Percentiles rank a stretch among this genome's conserved stretches.
phyloP scores from a whole-genome alignment of 2,797 vertebrate genomes.

The Eutrigla gurnardus region DNA sequence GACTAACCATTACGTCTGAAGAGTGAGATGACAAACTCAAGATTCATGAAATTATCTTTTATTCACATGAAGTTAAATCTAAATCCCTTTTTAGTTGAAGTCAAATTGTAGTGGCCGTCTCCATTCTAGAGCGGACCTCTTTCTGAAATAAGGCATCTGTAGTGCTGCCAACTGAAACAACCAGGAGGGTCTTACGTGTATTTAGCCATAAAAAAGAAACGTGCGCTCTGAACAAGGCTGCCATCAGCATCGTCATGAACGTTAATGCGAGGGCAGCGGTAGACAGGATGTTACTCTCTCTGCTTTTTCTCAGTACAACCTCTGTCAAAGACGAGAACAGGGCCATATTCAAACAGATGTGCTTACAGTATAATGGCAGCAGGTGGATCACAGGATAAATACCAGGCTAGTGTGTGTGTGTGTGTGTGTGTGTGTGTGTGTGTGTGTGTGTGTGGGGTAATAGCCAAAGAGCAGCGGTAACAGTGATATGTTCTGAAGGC shows the following conservation, averaged over 20 bases:
- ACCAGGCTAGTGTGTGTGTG: slow-evolving; percentile 28
- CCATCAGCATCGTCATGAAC: slow-evolving; percentile 23
- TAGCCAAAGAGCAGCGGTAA: slow-evolving; percentile 54
- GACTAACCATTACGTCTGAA: slow-evolving; percentile 28
- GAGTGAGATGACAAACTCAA: slow-evolving; percentile 26
- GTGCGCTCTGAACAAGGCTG: slow-evolving; percentile 40
- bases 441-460: slow-evolving; percentile 11
- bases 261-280: slow-evolving; percentile 3
- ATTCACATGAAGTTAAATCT: slow-evolving; percentile 51
- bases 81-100: slow-evolving; percentile 52
- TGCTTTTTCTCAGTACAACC: slow-evolving; percentile 25
- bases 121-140: slow-evolving; percentile 52
- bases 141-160: slow-evolving; percentile 83
- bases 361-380: slow-evolving; percentile 31
- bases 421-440: slow-evolving; percentile 10
- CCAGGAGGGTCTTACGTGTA: slow-evolving; percentile 35
- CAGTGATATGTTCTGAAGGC: slow-evolving; percentile 73
- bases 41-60: slow-evolving; percentile 47
- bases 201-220: slow-evolving; percentile 27
- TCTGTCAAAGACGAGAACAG: slow-evolving; percentile 28
- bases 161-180: slow-evolving; percentile 59
- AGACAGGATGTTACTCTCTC: background rate
- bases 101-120: slow-evolving; percentile 44
- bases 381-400: slow-evolving; percentile 50
- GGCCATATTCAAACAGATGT: slow-evolving; percentile 15